Percentiles rank a stretch among this genome's conserved stretches.
These are phyloP conservation scores for Acronicta psi DNA, from an alignment of 2,888 invertebrate genomes.

Conservation along the genomic window DNA sequence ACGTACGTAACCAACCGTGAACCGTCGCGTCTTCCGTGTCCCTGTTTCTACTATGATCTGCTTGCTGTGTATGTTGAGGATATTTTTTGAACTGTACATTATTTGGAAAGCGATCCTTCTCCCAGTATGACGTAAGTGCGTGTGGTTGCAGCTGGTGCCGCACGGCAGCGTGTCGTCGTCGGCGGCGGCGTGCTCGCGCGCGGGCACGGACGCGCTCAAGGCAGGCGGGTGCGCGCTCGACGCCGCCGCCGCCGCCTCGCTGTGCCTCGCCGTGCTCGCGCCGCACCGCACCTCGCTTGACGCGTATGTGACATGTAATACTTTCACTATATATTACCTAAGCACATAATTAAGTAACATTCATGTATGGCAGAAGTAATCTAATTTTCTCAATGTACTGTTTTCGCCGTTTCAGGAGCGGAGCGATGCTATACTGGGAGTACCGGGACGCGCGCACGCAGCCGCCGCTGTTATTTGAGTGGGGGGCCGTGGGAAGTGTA, in stretches of 20 bases:
- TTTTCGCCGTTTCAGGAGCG: slow-evolving; percentile 88
- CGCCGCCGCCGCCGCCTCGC: slow-evolving; percentile 92
- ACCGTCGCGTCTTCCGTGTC: too few species aligned
- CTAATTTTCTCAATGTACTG: too few species aligned
- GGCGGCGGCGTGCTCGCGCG: slow-evolving; percentile 91
- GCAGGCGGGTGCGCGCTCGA: slow-evolving; percentile 94
- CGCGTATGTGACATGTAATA: slow-evolving; percentile 88
- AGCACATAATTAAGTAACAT: too few species aligned
- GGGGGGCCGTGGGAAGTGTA: slow-evolving; percentile 62
- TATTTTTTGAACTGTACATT: too few species aligned
- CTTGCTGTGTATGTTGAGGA: too few species aligned
- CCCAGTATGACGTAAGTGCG: neutral
- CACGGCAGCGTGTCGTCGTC: slow-evolving; percentile 94
- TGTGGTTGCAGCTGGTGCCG: slow-evolving; percentile 88
- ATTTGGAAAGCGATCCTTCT: neutral
- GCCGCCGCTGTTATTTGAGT: slow-evolving; percentile 76
- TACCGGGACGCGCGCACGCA: slow-evolving; percentile 85
- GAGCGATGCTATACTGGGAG: slow-evolving; percentile 92
- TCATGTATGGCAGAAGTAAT: too few species aligned
- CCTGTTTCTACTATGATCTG: too few species aligned
- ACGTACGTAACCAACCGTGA: too few species aligned
- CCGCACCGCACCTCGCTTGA: slow-evolving; percentile 93
- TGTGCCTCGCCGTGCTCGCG: slow-evolving; percentile 93
- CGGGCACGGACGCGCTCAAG: slow-evolving; percentile 91
- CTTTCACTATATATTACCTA: too few species aligned